Conservation (phyloP, 2,888 invertebrate genomes). For the Apamea monoglypha region DNA sequence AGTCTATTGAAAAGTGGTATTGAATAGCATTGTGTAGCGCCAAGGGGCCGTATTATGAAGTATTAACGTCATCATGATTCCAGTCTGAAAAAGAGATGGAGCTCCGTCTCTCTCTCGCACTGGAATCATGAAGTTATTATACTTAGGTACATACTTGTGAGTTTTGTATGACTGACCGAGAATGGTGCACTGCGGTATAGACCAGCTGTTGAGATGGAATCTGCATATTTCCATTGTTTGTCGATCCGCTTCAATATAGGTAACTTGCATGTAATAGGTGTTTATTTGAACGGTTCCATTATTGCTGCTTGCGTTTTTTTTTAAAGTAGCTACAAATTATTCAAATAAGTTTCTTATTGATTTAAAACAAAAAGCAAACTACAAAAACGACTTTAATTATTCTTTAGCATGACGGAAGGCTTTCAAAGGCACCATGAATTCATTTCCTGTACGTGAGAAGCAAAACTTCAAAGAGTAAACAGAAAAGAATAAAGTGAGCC, state of each 20-base stretch:
- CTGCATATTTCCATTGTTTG: constrained; percentile 64
- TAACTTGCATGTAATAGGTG: constrained; percentile 6
- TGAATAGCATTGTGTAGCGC: constrained; percentile 33
- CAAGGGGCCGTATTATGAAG: constrained; percentile 1
- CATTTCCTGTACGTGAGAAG: constrained; percentile 46
- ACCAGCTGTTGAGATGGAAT: constrained; percentile 69
- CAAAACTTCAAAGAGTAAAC: constrained; percentile 37
- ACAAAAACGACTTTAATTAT: constrained; percentile 30
- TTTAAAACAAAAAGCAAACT: constrained; percentile 22
- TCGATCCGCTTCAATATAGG: constrained; percentile 18
- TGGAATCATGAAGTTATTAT: background rate
- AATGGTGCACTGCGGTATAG: constrained; percentile 71
- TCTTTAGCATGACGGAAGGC: constrained; percentile 19
- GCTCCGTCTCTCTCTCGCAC: background rate
- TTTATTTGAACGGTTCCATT: constrained; percentile 15
- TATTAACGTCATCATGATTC: background rate
- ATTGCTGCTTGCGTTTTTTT: background rate
- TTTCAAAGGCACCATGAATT: constrained; percentile 30
- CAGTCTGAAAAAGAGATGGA: background rate
- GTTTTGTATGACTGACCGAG: constrained; percentile 54
- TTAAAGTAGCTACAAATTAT: constrained; percentile 18
- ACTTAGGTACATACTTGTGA: constrained; percentile 39
- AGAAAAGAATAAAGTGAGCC: constrained; percentile 39
- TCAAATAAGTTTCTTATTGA: constrained; percentile 36
- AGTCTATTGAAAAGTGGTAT: constrained; percentile 42